phyloP scores from a whole-genome alignment of 2,888 invertebrate species.

The Falcaria lacertinaria region DNA sequence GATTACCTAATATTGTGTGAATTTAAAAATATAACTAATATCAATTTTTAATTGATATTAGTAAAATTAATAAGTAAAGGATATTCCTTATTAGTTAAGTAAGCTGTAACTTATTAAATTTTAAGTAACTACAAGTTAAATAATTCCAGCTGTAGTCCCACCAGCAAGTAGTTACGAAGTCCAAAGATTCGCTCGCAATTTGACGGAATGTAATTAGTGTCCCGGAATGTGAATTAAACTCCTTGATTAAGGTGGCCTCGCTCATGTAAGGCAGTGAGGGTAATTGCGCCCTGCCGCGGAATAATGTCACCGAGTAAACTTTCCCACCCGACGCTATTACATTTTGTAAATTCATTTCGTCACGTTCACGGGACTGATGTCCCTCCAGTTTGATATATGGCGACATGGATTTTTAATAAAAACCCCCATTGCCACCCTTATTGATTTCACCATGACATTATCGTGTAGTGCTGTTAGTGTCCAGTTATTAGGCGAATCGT shows the following conservation, averaged over 20 bases:
- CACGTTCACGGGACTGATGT: conserved; percentile 23
- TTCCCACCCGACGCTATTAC: conserved; percentile 20
- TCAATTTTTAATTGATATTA: too few species aligned
- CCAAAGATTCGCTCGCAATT: conserved; percentile 43
- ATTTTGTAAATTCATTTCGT: conserved; percentile 29
- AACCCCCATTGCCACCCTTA: conserved; percentile 10
- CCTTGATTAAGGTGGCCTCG: conserved; percentile 37
- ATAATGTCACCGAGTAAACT: conserved; percentile 28
- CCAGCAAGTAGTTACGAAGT: conserved; percentile 29
- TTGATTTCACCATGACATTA: neutral
- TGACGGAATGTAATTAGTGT: conserved; percentile 65
- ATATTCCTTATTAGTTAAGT: too few species aligned
- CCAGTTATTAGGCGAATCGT: neutral
- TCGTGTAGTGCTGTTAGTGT: neutral
- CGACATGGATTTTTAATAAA: conserved; percentile 20
- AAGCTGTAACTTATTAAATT: neutral
- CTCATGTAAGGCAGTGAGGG: conserved; percentile 36
- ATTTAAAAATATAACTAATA: too few species aligned
- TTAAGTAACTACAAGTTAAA: neutral
- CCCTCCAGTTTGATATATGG: conserved; percentile 14
- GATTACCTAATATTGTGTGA: too few species aligned
- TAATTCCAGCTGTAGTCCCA: conserved; percentile 3
- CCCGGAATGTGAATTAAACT: conserved; percentile 56
- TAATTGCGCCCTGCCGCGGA: conserved; percentile 27
- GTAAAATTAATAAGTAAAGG: too few species aligned